Evolutionary conservation across 2,113 vertebrate genomes (phyloP), one percentile per base, ranked within the genome.

Genomic region (Gallinago undulata): DNA sequence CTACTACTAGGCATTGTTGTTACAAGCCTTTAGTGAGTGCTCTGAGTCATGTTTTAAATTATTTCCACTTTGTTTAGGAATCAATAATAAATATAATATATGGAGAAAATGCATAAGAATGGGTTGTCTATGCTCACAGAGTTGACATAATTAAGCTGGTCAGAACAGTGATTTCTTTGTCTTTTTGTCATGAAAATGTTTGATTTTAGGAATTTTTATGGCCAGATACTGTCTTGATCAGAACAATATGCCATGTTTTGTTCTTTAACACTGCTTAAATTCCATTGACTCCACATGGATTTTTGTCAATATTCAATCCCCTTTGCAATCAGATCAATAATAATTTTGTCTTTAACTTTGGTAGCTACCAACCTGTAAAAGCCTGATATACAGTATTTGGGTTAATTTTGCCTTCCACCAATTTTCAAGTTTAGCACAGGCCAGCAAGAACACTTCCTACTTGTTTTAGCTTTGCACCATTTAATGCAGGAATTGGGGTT

Each of bases 201-300:
- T 45, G 7, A 45, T 45, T 64, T 60, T 56, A 51, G 5, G 11
- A 22, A 47, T 35, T 27, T 67, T 55, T 51, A 13, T 48, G 28
- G 11, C 31, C 27, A 67, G 13, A 33, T 62, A 17, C 6, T 62
- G 13, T 85, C 37, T 78, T 74, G 28, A 48, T 69, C 23, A 48
- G 21, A 79, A 53, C 6, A 47, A 4, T 0, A 0, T 0, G 0
- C 72, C 48, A 35, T 33, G 27, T 33, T 79, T 67, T 45, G 6
- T 7, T 70, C 45, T 89, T 83, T 75, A 62, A 53, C 47, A 43
- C 43, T 70, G 27, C 16, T 67, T 56, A 48, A 67, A 53, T 83
- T 79, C 27, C 24, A 57, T 7, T 47, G 47, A 48, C 18, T 56
- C 27, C 6, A 27, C 6, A 21, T 13, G 5, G 5, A 1, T 2